Percentiles rank a stretch among this genome's conserved stretches.
Evolutionary conservation across 2,888 invertebrate species (phyloP).

Genomic region (Chymomyza procnemis): DNA sequence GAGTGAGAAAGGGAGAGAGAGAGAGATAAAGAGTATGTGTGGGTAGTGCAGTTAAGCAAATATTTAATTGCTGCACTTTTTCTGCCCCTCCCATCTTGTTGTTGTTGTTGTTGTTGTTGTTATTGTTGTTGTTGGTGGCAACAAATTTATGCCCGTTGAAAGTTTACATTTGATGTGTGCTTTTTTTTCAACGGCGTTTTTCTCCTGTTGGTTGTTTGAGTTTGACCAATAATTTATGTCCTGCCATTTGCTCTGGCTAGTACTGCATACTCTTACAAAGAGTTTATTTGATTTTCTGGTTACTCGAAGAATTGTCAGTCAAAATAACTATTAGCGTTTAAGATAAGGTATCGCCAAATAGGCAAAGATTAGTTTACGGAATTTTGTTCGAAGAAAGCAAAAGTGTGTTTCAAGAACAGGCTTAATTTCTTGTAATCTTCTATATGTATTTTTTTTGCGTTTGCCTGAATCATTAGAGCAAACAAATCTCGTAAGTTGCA

Average conservation of each 20-base stretch:
- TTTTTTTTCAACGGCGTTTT: not conserved
- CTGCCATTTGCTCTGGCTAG: conserved; percentile 64
- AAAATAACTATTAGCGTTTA: too few species aligned
- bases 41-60: conserved; percentile 73
- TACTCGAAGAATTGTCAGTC: too few species aligned
- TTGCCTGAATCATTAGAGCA: too few species aligned
- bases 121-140: conserved; percentile 14
- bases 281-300: too few species aligned
- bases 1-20: not conserved
- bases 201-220: conserved; percentile 29
- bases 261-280: not conserved
- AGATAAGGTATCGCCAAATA: too few species aligned
- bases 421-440: too few species aligned
- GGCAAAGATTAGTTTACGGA: too few species aligned
- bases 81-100: conserved; percentile 35
- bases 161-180: conserved; percentile 29
- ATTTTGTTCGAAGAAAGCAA: too few species aligned
- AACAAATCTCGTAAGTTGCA: too few species aligned
- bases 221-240: conserved; percentile 77
- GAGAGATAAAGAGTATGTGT: conserved; percentile 8
- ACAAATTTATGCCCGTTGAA: conserved; percentile 23
- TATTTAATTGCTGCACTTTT: conserved; percentile 77
- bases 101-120: conserved; percentile 35
- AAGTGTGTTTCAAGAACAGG: too few species aligned
- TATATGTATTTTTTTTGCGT: too few species aligned